Conservation (phyloP, 2,888 invertebrate species). For the Julus scanicus region DNA sequence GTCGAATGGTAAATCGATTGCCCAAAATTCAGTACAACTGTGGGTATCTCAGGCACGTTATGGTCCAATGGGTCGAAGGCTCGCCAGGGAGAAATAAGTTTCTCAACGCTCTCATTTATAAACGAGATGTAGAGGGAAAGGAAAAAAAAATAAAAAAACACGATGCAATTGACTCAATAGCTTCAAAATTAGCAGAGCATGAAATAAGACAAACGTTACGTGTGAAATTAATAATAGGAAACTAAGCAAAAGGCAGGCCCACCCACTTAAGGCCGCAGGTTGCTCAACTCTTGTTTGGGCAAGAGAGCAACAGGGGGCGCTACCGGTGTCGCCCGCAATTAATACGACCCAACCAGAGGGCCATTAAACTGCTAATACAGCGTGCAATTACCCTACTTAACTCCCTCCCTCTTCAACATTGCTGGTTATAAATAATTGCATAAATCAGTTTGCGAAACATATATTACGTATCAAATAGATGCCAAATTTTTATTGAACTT, state of each 20-base stretch:
- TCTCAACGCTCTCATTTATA: constrained; percentile 3
- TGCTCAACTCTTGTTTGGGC: not conserved
- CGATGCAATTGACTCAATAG: constrained; percentile 11
- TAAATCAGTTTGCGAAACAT: not conserved
- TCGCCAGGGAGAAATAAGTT: constrained; percentile 18
- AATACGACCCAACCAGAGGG: not conserved
- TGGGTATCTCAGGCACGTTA: not conserved
- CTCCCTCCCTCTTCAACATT: not conserved
- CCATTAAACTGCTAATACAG: constrained; percentile 1
- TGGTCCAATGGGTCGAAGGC: constrained; percentile 29
- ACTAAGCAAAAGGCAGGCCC: not conserved
- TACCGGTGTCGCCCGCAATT: not conserved
- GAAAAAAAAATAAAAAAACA: not conserved
- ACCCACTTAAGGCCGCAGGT: not conserved
- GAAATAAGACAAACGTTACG: constrained; percentile 42
- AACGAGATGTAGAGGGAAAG: not conserved
- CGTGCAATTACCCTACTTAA: constrained; percentile 27
- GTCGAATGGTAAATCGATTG: constrained; percentile 11
- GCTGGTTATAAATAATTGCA: constrained; percentile 35
- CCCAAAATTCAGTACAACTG: not conserved
- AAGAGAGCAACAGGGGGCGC: not conserved
- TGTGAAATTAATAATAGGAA: constrained; percentile 39
- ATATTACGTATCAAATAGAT: not conserved
- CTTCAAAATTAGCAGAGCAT: constrained; percentile 42
- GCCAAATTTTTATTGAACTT: constrained; percentile 14